Evolutionary conservation across 2,797 vertebrate genomes (phyloP).

Genomic region (Hylomyscus alleni): DNA sequence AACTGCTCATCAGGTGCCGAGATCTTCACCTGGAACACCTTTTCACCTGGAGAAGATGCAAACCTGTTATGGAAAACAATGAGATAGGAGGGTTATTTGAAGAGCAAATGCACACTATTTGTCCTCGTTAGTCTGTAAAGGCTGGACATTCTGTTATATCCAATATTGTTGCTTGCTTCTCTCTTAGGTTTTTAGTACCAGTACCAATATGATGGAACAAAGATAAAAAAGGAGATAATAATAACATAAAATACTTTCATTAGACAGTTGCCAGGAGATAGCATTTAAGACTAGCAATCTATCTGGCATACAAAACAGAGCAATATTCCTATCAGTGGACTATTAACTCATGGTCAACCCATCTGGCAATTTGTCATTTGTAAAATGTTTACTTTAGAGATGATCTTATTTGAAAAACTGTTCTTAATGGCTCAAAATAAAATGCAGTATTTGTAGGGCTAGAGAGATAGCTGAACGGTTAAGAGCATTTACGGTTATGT

Average conservation of each 20-base stretch:
- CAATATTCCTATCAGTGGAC: not conserved
- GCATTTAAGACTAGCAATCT: not conserved
- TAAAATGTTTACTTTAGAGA: constrained; percentile 42
- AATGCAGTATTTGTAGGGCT: not conserved
- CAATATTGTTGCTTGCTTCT: not conserved
- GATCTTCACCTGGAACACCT: constrained; percentile 95
- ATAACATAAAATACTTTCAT: constrained; percentile 19
- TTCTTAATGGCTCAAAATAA: not conserved
- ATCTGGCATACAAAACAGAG: not conserved
- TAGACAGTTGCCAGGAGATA: not conserved
- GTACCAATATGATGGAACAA: constrained; percentile 25
- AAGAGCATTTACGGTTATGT: not conserved
- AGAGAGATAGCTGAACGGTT: not conserved
- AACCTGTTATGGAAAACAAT: constrained; percentile 89
- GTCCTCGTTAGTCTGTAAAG: not conserved
- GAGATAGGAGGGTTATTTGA: constrained; percentile 17
- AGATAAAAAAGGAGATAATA: not conserved
- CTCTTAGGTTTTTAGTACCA: not conserved
- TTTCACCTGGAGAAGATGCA: constrained; percentile 94
- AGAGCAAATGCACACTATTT: not conserved
- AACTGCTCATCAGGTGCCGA: constrained; percentile 93
- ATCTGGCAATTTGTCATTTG: constrained; percentile 5
- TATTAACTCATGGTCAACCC: not conserved
- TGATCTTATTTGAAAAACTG: constrained; percentile 40
- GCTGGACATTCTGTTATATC: not conserved